Base-by-base conservation (phyloP, 1,140 invertebrate genomes). In the Drosophila neocordata region DNA sequence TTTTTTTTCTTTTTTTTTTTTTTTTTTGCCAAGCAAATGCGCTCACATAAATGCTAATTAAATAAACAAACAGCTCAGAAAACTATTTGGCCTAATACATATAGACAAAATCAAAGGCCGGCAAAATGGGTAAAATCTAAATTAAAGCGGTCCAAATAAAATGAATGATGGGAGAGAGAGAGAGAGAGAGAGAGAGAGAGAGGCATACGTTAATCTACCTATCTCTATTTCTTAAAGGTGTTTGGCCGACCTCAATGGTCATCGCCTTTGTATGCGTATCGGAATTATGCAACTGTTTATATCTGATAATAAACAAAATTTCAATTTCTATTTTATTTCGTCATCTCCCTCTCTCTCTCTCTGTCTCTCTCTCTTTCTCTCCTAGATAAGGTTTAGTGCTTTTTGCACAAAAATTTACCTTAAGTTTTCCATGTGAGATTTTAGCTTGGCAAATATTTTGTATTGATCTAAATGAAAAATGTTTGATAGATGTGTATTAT, bases 1-100 rank as follows among this genome's bases (percentile, higher is more conserved):
- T 31, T 6, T 31, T 31, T 31, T 31, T 24, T 1, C 24, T 24
- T 24, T 24, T 31, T 6, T 31, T 31, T 31, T 31, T 3, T 31
- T 31, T 18, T 52, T 53, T 53, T 35, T 38, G 41, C 51, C 13
- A 20, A 63, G 48, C 35, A 58, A 65, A 48, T n/a, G 44, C 35
- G 22, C 65, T 27, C 65, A 68, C 59, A 69, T 64, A 57, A 79
- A 76, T 73, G 65, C 62, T 85, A 85, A 84, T 84, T 77, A 77
- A 84, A 85, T 84, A 84, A 84, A 84, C 81, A 84, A 84, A 84
- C 81, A 85, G 66, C 66, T 70, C 38, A 79, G 77, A 59, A 84
- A 84, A 74, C 77, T 85, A 85, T 84, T 84, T 85, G 66, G 66
- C 73, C 65, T 6, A 6, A 31, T 35, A 35, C 34, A 35, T 5